These are phyloP conservation scores for Aegotheles bennettii DNA, from an alignment of 2,113 vertebrate genomes.

Conservation along the genomic window DNA sequence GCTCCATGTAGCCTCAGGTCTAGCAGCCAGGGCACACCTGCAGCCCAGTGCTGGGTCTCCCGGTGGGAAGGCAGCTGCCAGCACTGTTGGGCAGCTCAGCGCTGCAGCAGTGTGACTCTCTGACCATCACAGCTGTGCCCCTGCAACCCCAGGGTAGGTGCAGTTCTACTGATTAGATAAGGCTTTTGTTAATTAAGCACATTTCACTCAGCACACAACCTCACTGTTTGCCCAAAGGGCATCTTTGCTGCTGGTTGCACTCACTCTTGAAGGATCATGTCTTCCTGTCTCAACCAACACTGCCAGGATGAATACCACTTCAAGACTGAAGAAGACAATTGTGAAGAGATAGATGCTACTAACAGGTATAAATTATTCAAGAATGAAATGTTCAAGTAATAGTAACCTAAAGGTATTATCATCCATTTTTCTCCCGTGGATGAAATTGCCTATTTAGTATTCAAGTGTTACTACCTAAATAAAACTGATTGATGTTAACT, in stretches of 20 bases:
- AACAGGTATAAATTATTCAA: slow-evolving; percentile 69
- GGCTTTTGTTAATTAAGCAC: background rate
- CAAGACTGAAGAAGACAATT: slow-evolving; percentile 6
- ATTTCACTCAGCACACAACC: background rate
- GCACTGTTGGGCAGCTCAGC: rapidly evolving
- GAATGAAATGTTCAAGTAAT: slow-evolving; percentile 63
- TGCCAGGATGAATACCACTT: background rate
- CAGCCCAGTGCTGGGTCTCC: background rate
- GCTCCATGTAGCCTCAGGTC: rapidly evolving
- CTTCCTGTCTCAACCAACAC: background rate
- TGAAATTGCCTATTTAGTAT: slow-evolving; percentile 63
- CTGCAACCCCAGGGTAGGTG: background rate
- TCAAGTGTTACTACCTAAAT: slow-evolving; percentile 69
- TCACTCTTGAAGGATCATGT: background rate
- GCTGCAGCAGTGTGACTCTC: rapidly evolving
- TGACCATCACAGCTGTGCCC: background rate
- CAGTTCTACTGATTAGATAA: background rate
- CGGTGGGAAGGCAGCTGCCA: rapidly evolving
- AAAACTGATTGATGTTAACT: slow-evolving; percentile 72
- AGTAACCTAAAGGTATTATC: slow-evolving; percentile 42
- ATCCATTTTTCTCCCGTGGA: slow-evolving; percentile 48
- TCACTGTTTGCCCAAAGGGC: background rate
- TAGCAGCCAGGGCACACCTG: background rate
- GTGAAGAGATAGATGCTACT: background rate
- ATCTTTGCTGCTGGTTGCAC: background rate